Evolutionary conservation across 2,113 vertebrate genomes (phyloP), one percentile per base, ranked within the genome.

Genomic region (Misgurnus anguillicaudatus): DNA sequence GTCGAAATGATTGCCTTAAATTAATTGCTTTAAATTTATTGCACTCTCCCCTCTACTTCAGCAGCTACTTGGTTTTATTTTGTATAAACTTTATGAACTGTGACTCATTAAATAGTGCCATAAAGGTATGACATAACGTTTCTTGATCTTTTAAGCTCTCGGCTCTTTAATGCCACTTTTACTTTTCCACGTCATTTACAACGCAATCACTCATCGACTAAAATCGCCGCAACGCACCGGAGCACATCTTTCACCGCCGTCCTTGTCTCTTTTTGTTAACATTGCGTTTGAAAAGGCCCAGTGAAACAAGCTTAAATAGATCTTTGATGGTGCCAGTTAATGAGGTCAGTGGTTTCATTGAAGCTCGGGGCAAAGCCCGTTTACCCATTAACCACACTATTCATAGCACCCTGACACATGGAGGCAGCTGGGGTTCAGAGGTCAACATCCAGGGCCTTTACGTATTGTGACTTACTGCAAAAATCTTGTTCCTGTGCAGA

Each of bases 271-370:
- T 16, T 66, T 47, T 73, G 77, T 79, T 79, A 78, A 70, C n/a
- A 21, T 47, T 58, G 31, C 17, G 21, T 83, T 58, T 77, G 63
- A 73, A 77, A 61, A 57, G 42, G 41, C 45, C 45, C 68, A 17
- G 53, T 71, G 80, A 80, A 72, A 36, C 24, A 42, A 53, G 53
- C 66, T 60, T 82, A 71, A 81, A 77, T 67, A 71, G 78, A 58
- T 47, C 82, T 83, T 76, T 82, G 83, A 82, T 82, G 81, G 66
- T 65, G 19, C 77, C 47, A 58, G 69, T 79, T 86, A 86, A 86
- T 80, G 83, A 84, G 81, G 86, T 82, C 82, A 82, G 55, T 82
- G 80, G 53, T 80, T 85, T 84, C 79, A 80, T 65, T 77, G 68
- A 76, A 62, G 67, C 74, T 53, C 47, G 21, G 66, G 72, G 55